These are phyloP conservation scores for Eidolon dupreanum DNA, from an alignment of 2,797 vertebrate species.

Conservation along the genomic window DNA sequence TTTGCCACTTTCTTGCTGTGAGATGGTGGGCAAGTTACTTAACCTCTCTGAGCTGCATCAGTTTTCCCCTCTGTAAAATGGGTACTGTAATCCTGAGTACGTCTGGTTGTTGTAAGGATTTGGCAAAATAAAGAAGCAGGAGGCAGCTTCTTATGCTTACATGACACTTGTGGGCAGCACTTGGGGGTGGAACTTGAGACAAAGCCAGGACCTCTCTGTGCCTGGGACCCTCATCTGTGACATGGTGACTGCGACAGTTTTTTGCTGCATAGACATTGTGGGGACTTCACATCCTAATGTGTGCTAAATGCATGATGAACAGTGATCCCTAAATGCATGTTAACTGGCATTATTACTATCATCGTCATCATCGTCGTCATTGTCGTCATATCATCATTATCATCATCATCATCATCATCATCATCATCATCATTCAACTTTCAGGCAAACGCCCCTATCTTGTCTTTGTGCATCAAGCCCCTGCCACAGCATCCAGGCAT, in stretches of 20 bases:
- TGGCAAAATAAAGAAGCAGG: neutral
- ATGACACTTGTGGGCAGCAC: neutral
- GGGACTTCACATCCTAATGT: neutral
- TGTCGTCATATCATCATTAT: too few relatives aligned
- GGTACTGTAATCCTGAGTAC: too few relatives aligned
- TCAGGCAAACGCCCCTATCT: neutral
- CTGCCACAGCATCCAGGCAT: neutral
- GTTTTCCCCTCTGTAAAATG: neutral
- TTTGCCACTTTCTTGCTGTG: neutral
- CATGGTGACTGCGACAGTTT: neutral
- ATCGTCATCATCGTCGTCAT: neutral
- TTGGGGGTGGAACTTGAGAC: neutral
- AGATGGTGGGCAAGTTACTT: neutral
- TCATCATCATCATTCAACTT: rapidly evolving
- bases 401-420: neutral
- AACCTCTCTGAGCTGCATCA: neutral
- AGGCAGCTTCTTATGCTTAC: neutral
- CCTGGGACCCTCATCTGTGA: neutral
- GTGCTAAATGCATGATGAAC: neutral
- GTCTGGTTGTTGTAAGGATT: neutral
- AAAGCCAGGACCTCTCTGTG: neutral
- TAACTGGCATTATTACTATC: rapidly evolving
- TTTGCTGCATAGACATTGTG: neutral
- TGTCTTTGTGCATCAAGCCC: neutral
- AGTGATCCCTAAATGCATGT: rapidly evolving